A percentile compares a stretch with the other conserved stretches of the same genome.
Evolutionary conservation across 2,113 vertebrate species (phyloP).

Genomic region (Murina feae): DNA sequence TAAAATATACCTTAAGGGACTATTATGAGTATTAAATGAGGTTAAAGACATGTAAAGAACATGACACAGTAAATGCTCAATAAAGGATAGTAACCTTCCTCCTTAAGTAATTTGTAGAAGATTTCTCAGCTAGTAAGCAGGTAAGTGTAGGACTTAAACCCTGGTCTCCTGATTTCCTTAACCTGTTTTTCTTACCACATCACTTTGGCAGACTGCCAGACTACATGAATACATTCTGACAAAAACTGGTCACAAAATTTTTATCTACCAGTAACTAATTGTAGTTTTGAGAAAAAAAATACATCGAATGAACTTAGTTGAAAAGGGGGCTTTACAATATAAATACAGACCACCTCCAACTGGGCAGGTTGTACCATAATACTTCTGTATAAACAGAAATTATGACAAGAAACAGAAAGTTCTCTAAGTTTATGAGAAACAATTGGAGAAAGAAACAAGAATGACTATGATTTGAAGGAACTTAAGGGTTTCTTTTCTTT

Average conservation of each 20-base stretch:
- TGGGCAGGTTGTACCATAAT: neutral
- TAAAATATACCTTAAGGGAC: neutral
- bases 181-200: constrained; percentile 9
- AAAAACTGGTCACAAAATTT: constrained; percentile 30
- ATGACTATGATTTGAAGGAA: constrained; percentile 44
- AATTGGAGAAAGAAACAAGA: constrained; percentile 31
- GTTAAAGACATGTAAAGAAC: neutral
- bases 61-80: neutral
- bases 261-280: constrained; percentile 3
- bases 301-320: neutral
- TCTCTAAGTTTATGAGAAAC: constrained; percentile 44
- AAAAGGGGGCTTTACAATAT: neutral
- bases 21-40: neutral
- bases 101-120: neutral
- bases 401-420: constrained; percentile 51
- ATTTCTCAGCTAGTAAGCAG: neutral
- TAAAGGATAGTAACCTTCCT: neutral
- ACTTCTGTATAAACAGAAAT: constrained; percentile 47
- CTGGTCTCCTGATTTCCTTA: constrained; percentile 34
- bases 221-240: constrained; percentile 2
- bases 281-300: constrained; percentile 1
- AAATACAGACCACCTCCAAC: constrained; percentile 11
- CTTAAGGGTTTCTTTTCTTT: neutral
- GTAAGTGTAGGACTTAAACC: constrained; percentile 30
- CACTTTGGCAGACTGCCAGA: constrained; percentile 33